A percentile compares a stretch with the other conserved stretches of the same genome.
These are phyloP conservation scores for Muscidifurax raptorellus DNA, from an alignment of 1,140 invertebrate species.

Conservation along the genomic window DNA sequence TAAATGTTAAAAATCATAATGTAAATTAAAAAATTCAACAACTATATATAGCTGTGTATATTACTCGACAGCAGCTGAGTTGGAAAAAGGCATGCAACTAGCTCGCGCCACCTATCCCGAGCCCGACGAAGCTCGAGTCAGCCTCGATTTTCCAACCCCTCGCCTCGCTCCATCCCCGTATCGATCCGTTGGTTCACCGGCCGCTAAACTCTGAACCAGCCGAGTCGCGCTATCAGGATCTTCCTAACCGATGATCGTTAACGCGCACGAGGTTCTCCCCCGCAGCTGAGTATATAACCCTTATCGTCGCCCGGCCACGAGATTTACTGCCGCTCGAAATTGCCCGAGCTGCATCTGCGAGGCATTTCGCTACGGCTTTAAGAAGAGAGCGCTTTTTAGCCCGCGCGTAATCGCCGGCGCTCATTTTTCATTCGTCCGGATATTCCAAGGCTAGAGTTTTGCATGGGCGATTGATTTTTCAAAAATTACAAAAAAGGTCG, in stretches of 20 bases:
- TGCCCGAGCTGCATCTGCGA: neutral
- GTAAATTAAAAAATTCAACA: too few relatives aligned
- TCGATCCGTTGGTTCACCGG: slow-evolving; percentile 51
- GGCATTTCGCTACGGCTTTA: too few relatives aligned
- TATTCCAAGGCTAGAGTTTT: too few relatives aligned
- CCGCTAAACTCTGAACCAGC: slow-evolving; percentile 27
- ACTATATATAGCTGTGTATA: too few relatives aligned
- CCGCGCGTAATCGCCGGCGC: too few relatives aligned
- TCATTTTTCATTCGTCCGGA: too few relatives aligned
- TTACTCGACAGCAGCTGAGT: too few relatives aligned
- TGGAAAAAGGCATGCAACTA: too few relatives aligned
- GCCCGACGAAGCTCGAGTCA: slow-evolving; percentile 13
- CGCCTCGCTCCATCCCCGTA: slow-evolving; percentile 48
- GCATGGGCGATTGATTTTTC: too few relatives aligned
- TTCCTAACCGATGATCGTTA: slow-evolving; percentile 63
- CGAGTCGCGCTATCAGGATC: slow-evolving; percentile 50
- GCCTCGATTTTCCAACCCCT: slow-evolving; percentile 12
- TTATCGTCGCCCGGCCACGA: slow-evolving; percentile 16
- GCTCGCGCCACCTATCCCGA: slow-evolving; percentile 58
- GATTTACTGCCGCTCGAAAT: neutral
- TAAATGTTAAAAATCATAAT: too few relatives aligned
- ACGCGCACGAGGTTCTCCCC: neutral
- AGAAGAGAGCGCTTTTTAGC: neutral
- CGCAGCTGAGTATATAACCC: neutral
- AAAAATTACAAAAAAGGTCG: too few relatives aligned